Base-by-base conservation (phyloP, 2,888 invertebrate genomes). In the Ennomos fuscantarius region DNA sequence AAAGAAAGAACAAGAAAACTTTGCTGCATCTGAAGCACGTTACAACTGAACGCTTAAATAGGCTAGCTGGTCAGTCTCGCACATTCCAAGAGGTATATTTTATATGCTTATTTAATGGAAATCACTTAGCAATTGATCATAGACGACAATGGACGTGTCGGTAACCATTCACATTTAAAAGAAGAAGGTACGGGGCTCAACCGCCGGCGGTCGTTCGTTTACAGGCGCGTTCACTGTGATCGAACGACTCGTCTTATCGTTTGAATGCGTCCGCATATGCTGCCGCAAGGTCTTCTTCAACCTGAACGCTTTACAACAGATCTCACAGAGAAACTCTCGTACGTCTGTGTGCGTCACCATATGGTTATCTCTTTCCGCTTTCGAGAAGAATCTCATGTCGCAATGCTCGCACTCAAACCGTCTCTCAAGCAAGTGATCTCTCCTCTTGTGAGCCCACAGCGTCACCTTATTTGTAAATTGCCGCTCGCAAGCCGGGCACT, bases 391-490 rank as follows among this genome's bases (percentile, higher is more conserved):
- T 9, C 69, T 74, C 63, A 79, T 81, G 1, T 81, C 78, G 46
- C 89, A 89, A 1, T 71, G 56, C 0, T 72, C 56, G 47, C 89
- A 89, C 46, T 77, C 79, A n/a, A 81, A 80, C 0, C 68, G 59
- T 10, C 79, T 70, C 44, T 86, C 86, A 78, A 84, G 73, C 24
- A 86, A 65, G 35, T 88, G 88, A 8, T 81, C 76, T n/a, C 81
- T 66, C 54, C 81, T 82, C 2, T 78, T 78, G 45, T 89, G 88
- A 0, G 76, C 67, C 1, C 73, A 78, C 11, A 84, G 65, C 1
- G 78, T 72, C 1, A 76, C 73, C 49, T 78, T 76, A 39, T 68
- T 78, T 0, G 70, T 68, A 50, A 83, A 86, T 0, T 68, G 69
- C 36, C 79, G 78, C 1, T 81, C 80, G 54, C 87, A 88, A 0